Evolutionary conservation across 2,797 vertebrate species (phyloP).

Genomic region (Karalla daura): DNA sequence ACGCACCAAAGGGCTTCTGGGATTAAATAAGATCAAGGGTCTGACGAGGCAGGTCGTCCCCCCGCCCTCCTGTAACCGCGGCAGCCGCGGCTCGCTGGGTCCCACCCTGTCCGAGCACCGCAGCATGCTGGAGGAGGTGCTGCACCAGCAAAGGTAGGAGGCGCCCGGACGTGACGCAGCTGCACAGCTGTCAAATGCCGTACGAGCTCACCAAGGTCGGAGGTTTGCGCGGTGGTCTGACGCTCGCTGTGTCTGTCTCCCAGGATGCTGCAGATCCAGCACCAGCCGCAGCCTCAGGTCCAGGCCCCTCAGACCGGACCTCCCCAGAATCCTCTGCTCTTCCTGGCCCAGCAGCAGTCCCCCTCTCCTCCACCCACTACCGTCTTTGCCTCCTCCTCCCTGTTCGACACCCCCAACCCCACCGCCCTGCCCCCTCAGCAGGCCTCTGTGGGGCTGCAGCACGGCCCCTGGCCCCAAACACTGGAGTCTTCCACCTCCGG

Average conservation of each 20-base stretch:
- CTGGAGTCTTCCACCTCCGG: constrained; percentile 49
- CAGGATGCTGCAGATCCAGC: constrained; percentile 95
- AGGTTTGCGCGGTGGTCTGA: not conserved
- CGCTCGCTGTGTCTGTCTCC: constrained; percentile 44
- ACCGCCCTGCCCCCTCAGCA: constrained; percentile 68
- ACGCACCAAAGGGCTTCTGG: constrained; percentile 92
- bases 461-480: constrained; percentile 72
- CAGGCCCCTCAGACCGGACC: constrained; percentile 83
- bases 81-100: constrained; percentile 85
- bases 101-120: constrained; percentile 86
- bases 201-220: not conserved
- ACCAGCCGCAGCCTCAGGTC: constrained; percentile 86
- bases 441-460: constrained; percentile 63
- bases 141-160: constrained; percentile 93
- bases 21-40: constrained; percentile 97
- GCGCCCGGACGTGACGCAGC: not conserved
- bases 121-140: constrained; percentile 91
- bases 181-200: not conserved
- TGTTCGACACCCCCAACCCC: constrained; percentile 74
- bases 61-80: constrained; percentile 86
- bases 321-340: constrained; percentile 80
- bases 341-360: constrained; percentile 82
- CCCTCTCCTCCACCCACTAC: constrained; percentile 72
- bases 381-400: constrained; percentile 69
- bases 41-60: constrained; percentile 90